These are phyloP conservation scores for Hemistola chrysoprasaria DNA, from an alignment of 2,888 invertebrate genomes.

Conservation along the genomic window DNA sequence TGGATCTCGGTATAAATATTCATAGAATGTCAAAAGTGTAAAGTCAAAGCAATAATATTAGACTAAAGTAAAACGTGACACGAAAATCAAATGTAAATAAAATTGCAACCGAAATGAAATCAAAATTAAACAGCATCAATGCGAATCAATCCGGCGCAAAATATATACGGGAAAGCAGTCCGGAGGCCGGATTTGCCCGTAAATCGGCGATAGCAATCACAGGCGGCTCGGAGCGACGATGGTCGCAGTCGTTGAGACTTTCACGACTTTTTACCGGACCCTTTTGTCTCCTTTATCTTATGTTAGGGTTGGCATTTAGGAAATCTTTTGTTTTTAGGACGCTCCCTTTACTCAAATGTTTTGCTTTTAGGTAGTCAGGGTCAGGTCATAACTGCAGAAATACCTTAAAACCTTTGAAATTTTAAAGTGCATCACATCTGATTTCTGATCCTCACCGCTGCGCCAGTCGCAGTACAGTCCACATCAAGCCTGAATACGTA, in stretches of 20 bases:
- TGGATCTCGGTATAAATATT: constrained; percentile 47
- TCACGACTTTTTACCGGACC: constrained; percentile 60
- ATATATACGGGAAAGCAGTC: constrained; percentile 16
- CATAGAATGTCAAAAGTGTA: constrained; percentile 37
- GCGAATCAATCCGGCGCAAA: constrained; percentile 23
- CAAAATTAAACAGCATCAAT: constrained; percentile 15
- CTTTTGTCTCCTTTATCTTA: constrained; percentile 45
- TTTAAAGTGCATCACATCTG: too few relatives aligned
- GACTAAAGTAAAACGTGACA: too few relatives aligned
- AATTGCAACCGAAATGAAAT: constrained; percentile 1
- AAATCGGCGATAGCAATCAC: constrained; percentile 58
- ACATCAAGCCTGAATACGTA: constrained; percentile 6
- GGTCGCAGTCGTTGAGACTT: constrained; percentile 54
- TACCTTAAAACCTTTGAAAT: too few relatives aligned
- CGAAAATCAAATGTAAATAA: neutral
- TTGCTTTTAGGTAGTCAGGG: too few relatives aligned
- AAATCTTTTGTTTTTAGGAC: constrained; percentile 3
- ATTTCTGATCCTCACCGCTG: too few relatives aligned
- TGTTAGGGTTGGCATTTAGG: constrained; percentile 34
- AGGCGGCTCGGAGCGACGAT: constrained; percentile 54
- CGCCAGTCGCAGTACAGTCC: neutral
- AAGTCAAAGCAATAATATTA: too few relatives aligned
- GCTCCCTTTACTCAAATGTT: too few relatives aligned
- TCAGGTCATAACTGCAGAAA: too few relatives aligned
- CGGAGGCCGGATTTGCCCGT: constrained; percentile 26